Conservation (phyloP, 2,888 invertebrate species). For the Steinernema scapterisci region DNA sequence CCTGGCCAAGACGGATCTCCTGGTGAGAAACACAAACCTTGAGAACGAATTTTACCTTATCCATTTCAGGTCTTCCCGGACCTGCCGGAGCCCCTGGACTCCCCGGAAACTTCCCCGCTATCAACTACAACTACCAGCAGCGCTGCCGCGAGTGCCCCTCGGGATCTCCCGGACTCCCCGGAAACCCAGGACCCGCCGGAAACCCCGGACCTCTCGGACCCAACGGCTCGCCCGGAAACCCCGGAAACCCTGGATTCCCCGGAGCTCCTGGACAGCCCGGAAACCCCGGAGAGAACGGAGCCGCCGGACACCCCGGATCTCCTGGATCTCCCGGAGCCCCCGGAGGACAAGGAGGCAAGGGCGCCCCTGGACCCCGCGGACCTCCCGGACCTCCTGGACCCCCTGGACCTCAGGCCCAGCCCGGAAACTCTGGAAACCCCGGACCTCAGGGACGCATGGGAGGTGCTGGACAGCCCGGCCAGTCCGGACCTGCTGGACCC, state of each 20-base stretch:
- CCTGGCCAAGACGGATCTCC: slow-evolving; percentile 27
- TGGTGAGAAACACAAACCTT: not conserved
- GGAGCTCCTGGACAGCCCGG: slow-evolving; percentile 52
- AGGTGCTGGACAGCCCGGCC: slow-evolving; percentile 41
- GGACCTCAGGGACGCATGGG: slow-evolving; percentile 39
- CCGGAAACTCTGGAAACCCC: slow-evolving; percentile 51
- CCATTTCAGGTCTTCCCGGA: slow-evolving; percentile 12
- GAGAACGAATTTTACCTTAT: not conserved
- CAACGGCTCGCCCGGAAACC: slow-evolving; percentile 41
- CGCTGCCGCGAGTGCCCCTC: slow-evolving; percentile 55
- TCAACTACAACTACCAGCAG: slow-evolving; percentile 52
- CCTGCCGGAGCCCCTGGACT: slow-evolving; percentile 14
- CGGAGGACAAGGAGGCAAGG: slow-evolving; percentile 52
- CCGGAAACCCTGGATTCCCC: slow-evolving; percentile 36
- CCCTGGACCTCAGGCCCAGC: slow-evolving; percentile 48
- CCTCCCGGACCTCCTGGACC: slow-evolving; percentile 48
- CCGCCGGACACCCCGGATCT: slow-evolving; percentile 48
- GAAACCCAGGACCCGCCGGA: slow-evolving; percentile 48
- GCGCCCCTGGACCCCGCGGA: slow-evolving; percentile 38
- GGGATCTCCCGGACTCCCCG: slow-evolving; percentile 46
- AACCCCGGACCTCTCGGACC: slow-evolving; percentile 47
- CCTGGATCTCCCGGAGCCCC: slow-evolving; percentile 49
- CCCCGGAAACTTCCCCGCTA: slow-evolving; percentile 48
- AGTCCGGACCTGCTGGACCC: slow-evolving; percentile 44
- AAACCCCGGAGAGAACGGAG: slow-evolving; percentile 50